Conservation (phyloP, 2,888 invertebrate genomes). For the Dendrolimus houi region DNA sequence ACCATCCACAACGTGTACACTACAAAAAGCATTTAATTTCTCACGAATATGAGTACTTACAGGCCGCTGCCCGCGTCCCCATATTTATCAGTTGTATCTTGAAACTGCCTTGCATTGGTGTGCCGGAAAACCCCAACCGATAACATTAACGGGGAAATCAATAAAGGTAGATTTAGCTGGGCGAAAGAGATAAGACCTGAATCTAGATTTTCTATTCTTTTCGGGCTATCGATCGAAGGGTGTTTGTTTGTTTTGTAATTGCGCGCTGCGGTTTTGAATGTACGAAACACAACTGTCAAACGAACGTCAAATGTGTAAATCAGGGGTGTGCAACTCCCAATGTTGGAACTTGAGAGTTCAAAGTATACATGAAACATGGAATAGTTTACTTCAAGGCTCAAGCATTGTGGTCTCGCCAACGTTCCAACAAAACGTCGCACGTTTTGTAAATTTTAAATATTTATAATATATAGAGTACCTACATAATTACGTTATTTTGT, state of each 20-base stretch:
- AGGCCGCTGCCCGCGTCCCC: constrained; percentile 95
- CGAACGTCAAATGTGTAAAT: constrained; percentile 5
- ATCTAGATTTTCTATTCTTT: constrained; percentile 62
- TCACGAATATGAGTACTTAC: constrained; percentile 75
- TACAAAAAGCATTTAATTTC: constrained; percentile 19
- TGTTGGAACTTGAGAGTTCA: too few species aligned
- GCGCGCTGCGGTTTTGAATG: constrained; percentile 13
- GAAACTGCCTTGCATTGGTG: constrained; percentile 81
- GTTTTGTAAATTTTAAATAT: too few species aligned
- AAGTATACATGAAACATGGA: too few species aligned
- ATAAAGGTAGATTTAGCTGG: constrained; percentile 42
- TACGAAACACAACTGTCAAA: constrained; percentile 14
- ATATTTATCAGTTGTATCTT: constrained; percentile 85
- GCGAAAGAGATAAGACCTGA: constrained; percentile 69
- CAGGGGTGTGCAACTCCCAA: too few species aligned
- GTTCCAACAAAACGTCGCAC: too few species aligned
- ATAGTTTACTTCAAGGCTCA: too few species aligned
- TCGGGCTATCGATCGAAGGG: constrained; percentile 52
- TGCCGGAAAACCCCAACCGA: constrained; percentile 40
- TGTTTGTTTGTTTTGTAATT: constrained; percentile 20
- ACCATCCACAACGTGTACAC: constrained; percentile 12
- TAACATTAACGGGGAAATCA: constrained; percentile 46
- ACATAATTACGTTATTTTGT: too few species aligned
- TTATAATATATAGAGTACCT: too few species aligned
- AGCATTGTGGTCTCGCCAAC: too few species aligned